Evolutionary conservation across 2,113 vertebrate genomes (phyloP).

Genomic region (Chionomys nivalis): DNA sequence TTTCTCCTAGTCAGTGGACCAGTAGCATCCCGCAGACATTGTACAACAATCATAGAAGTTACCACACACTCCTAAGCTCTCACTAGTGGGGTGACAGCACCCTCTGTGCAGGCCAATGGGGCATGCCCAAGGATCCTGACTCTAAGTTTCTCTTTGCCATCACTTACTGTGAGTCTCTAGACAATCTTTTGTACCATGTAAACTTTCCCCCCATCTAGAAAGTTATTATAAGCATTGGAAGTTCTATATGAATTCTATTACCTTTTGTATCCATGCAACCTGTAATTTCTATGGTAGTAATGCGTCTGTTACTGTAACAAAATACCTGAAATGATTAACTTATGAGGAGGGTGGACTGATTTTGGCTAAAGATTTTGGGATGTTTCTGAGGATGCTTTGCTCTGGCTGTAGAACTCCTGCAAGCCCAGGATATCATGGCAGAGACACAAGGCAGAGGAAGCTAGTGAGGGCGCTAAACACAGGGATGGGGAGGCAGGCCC

Average conservation of each 20-base stretch:
- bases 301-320: background rate
- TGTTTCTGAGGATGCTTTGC: background rate
- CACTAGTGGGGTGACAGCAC: background rate
- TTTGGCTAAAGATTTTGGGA: background rate
- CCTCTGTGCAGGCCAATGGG: background rate
- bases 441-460: background rate
- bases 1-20: background rate
- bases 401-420: background rate
- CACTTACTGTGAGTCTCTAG: background rate
- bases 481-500: background rate
- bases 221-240: background rate
- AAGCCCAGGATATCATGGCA: background rate
- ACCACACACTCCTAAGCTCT: background rate
- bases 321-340: background rate
- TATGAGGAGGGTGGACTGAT: background rate
- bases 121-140: background rate
- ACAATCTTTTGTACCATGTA: background rate
- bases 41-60: background rate
- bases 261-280: background rate
- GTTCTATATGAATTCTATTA: background rate
- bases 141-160: background rate
- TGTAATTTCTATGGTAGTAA: background rate
- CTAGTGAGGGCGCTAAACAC: background rate
- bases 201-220: background rate
- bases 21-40: background rate